Conservation (phyloP, 2,113 vertebrate species). For the Polyodon spathula region DNA sequence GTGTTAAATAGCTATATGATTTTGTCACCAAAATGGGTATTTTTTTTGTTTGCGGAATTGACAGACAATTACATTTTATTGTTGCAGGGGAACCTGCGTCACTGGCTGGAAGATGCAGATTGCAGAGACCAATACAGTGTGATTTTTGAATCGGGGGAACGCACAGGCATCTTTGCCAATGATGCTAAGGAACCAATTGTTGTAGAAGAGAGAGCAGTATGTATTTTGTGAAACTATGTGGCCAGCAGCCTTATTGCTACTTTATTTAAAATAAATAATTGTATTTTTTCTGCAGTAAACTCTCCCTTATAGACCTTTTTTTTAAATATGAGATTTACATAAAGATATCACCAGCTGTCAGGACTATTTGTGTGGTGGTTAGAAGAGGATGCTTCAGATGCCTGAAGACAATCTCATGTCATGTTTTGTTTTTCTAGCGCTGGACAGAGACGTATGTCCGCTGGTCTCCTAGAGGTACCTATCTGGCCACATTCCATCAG, state of each 20-base stretch:
- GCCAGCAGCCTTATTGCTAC: too few species aligned
- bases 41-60: too few species aligned
- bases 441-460: conserved; percentile 97
- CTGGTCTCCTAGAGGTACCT: conserved; percentile 95
- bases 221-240: conserved; percentile 23
- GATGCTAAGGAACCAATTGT: conserved; percentile 85
- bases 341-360: too few species aligned
- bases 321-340: too few species aligned
- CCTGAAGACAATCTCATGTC: neutral
- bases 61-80: neutral
- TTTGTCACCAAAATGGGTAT: too few species aligned
- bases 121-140: conserved; percentile 97
- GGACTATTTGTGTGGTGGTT: too few species aligned
- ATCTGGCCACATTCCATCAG: conserved; percentile 92
- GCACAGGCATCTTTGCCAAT: conserved; percentile 86
- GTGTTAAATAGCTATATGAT: neutral
- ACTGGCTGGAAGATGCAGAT: conserved; percentile 91
- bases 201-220: conserved; percentile 85
- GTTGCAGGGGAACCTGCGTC: conserved; percentile 79
- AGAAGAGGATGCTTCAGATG: too few species aligned
- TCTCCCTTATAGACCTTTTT: too few species aligned
- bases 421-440: conserved; percentile 49
- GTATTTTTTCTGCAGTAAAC: too few species aligned
- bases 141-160: conserved; percentile 93
- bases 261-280: too few species aligned